Conservation (phyloP, 92 coral and sea anemone genomes). For the Isaurus tuberculatus region DNA sequence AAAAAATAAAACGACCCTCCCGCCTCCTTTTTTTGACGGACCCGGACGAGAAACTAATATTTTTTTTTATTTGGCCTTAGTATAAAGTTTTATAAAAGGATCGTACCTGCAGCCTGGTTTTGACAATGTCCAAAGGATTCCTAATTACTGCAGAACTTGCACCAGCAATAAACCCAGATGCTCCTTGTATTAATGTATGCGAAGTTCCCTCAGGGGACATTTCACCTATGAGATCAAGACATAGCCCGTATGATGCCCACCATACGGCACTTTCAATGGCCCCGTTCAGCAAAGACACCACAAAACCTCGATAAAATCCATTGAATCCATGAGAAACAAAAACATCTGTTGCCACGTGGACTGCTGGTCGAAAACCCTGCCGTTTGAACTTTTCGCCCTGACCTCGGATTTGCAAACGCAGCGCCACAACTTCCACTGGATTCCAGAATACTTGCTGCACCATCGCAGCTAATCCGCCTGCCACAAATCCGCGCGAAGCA, state of each 20-base stretch:
- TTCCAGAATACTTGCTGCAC: conserved; percentile 82
- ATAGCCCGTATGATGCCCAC: conserved; percentile 92
- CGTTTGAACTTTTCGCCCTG: conserved; percentile 64
- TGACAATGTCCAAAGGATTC: conserved; percentile 81
- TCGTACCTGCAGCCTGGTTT: conserved; percentile 83
- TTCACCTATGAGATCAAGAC: conserved; percentile 65
- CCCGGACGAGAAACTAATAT: no score
- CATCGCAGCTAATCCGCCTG: conserved; percentile 86
- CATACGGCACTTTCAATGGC: conserved; percentile 91
- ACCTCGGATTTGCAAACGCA: conserved; percentile 69
- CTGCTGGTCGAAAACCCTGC: conserved; percentile 53
- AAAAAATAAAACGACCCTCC: no score
- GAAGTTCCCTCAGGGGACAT: conserved; percentile 78
- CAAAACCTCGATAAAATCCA: conserved; percentile 90
- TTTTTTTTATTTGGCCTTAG: neutral
- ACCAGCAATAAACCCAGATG: conserved; percentile 78
- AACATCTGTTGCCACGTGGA: conserved; percentile 71
- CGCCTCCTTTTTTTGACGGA: no score
- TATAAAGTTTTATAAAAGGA: no score
- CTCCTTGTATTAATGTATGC: conserved; percentile 67
- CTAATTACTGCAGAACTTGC: conserved; percentile 72
- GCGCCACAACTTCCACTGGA: conserved; percentile 84
- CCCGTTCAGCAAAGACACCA: conserved; percentile 79
- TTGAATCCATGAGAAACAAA: conserved; percentile 65
- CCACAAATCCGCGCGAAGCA: conserved; percentile 88